Percentiles rank a stretch among this genome's conserved stretches.
Conservation (phyloP, 2,113 vertebrate genomes). For the Formicarius rufipectus region DNA sequence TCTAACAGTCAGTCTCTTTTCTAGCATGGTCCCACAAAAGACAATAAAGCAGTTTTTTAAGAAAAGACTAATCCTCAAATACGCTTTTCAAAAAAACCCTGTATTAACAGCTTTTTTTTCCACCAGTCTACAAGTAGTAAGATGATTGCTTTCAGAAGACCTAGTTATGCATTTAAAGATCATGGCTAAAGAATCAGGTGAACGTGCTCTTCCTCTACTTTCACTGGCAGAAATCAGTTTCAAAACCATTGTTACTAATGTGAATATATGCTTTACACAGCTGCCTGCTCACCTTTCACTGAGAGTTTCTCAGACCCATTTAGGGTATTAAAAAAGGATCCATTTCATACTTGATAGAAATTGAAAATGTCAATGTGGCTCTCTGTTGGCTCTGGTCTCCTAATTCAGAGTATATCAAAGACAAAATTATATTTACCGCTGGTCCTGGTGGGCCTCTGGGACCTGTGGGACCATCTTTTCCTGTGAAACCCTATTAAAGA, state of each 20-base stretch:
- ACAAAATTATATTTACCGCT: constrained; percentile 79
- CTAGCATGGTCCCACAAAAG: not conserved
- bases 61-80: not conserved
- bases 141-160: not conserved
- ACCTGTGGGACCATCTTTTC: constrained; percentile 90
- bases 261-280: not conserved
- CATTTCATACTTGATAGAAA: not conserved
- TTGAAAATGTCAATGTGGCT: not conserved
- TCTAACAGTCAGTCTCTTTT: not conserved
- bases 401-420: not conserved
- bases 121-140: not conserved
- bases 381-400: not conserved
- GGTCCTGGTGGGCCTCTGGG: constrained; percentile 89
- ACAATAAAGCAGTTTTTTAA: not conserved
- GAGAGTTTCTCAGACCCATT: not conserved
- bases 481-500: constrained; percentile 85
- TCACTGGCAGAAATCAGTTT: not conserved
- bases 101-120: not conserved
- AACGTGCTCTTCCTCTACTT: not conserved
- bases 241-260: not conserved
- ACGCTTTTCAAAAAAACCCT: not conserved
- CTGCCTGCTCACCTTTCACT: not conserved
- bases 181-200: not conserved
- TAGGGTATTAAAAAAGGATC: not conserved
- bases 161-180: not conserved